Base-by-base conservation (phyloP, 2,797 vertebrate genomes). In the Karalla daura region DNA sequence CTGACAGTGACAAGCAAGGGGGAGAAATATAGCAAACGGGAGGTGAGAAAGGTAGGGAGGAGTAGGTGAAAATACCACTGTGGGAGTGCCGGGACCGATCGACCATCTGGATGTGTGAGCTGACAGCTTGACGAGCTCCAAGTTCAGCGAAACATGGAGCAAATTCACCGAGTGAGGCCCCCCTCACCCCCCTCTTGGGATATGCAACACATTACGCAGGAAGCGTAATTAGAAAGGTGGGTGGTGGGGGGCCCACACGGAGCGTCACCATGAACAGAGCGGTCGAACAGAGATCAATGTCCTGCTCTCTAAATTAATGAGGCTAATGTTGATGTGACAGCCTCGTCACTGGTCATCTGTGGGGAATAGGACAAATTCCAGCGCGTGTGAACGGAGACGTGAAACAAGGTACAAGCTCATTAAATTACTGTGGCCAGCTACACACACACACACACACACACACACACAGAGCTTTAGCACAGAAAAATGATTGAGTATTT, bases 81-180 rank as follows among this genome's bases (percentile, higher is more conserved):
- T 60, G 77, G 78, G 76, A 12, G 46, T n/a, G n/a, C n/a, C 7
- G 2, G 46, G 70, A 65, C 65, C 70, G 56, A 83, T 70, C 30
- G 80, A 75, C 91, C 91, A 92, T 92, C 92, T 92, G 88, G 90
- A 89, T 83, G 74, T 78, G 47, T 44, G 82, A 74, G 80, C 53
- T 80, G 85, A 91, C 86, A 90, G 86, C 81, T 79, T 89, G 87
- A 91, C 63, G 49, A 74, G 81, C 81, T 89, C 76, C 64, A 30
- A 80, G 61, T 40, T 45, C 65, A 65, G 76, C 35, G 65, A 76
- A n/a, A 87, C 32, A 28, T 44, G 41, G 65, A 78, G 75, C 41
- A 70, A 77, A 88, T 76, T 88, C 80, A 68, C 62, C 35, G 63
- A 76, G 72, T 50, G 60, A 46, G 18, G 65, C 76, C 76, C 36